These are phyloP conservation scores for Apodemia zela DNA, from an alignment of 2,888 invertebrate genomes.

Conservation along the genomic window DNA sequence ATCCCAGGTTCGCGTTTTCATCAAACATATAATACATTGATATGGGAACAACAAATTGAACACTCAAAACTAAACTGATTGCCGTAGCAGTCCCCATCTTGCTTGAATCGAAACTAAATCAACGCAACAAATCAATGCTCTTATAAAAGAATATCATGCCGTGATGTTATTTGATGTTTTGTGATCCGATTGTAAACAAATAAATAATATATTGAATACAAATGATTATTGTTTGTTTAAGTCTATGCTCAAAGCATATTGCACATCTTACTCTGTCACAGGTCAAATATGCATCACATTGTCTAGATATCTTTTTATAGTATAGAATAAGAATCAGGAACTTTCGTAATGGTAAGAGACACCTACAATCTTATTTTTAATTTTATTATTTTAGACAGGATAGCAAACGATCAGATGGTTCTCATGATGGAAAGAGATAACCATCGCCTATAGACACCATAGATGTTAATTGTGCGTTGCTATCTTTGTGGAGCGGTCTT, in stretches of 20 bases:
- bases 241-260: not conserved
- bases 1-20: slow-evolving; percentile 42
- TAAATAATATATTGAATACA: slow-evolving; percentile 34
- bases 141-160: slow-evolving; percentile 42
- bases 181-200: slow-evolving; percentile 42
- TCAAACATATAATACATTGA: slow-evolving; percentile 46
- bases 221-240: slow-evolving; percentile 17
- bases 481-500: no score
- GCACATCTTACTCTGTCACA: not conserved
- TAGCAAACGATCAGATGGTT: no score
- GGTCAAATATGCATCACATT: slow-evolving; percentile 27
- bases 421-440: no score
- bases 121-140: slow-evolving; percentile 30
- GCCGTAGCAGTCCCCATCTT: slow-evolving; percentile 43
- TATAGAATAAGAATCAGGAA: no score
- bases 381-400: no score
- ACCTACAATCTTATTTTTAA: no score
- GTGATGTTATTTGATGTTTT: not conserved
- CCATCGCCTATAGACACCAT: no score
- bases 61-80: slow-evolving; percentile 32
- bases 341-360: no score
- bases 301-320: slow-evolving; percentile 40
- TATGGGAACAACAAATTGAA: slow-evolving; percentile 38
- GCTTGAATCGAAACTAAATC: slow-evolving; percentile 21
- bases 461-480: no score